These are phyloP conservation scores for Dolichallabes microphthalmus DNA, from an alignment of 2,113 vertebrate genomes.

Conservation along the genomic window DNA sequence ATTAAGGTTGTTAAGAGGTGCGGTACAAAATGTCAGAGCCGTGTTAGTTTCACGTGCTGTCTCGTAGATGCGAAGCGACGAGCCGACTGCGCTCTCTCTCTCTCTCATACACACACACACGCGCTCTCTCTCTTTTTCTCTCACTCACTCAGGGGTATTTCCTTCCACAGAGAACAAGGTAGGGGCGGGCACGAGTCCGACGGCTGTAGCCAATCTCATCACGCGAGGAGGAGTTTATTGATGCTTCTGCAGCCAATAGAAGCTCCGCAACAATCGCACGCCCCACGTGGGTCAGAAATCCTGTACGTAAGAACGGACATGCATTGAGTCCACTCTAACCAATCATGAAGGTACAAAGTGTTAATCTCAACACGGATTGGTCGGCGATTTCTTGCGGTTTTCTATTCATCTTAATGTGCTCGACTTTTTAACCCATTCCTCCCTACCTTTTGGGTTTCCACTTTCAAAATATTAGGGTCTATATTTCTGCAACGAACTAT, in stretches of 20 bases:
- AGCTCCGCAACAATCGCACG: not conserved
- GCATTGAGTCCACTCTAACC: slow-evolving; percentile 55
- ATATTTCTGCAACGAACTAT: not conserved
- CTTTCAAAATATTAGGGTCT: slow-evolving; percentile 3
- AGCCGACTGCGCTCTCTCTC: slow-evolving; percentile 57
- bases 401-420: slow-evolving; percentile 69
- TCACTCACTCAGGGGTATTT: slow-evolving; percentile 66
- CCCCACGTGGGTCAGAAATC: slow-evolving; percentile 72
- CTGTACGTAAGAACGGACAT: slow-evolving; percentile 53
- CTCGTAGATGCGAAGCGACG: slow-evolving; percentile 62
- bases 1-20: slow-evolving; percentile 63
- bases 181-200: slow-evolving; percentile 20
- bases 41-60: slow-evolving; percentile 65
- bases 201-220: slow-evolving; percentile 62
- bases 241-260: slow-evolving; percentile 56
- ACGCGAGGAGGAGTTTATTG: slow-evolving; percentile 49
- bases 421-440: slow-evolving; percentile 73
- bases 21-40: slow-evolving; percentile 63
- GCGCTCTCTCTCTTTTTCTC: slow-evolving; percentile 20
- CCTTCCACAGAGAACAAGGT: slow-evolving; percentile 70
- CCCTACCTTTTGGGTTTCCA: slow-evolving; percentile 58
- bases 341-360: slow-evolving; percentile 67
- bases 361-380: slow-evolving; percentile 75
- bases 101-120: slow-evolving; percentile 43
- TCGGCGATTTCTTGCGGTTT: slow-evolving; percentile 62